Conservation (phyloP, 2,113 vertebrate genomes). For the Labeo catla region DNA sequence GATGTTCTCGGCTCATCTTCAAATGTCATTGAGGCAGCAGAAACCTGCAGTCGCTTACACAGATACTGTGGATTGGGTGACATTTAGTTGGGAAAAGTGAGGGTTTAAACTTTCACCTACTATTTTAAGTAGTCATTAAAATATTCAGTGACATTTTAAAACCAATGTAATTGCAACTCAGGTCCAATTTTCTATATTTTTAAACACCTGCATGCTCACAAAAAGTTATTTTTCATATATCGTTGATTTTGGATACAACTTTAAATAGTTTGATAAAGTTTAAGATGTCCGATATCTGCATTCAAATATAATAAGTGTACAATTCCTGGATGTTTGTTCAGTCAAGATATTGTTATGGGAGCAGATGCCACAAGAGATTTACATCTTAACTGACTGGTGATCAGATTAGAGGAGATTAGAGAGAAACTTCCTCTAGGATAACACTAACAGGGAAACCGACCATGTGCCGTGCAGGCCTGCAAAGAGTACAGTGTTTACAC, state of each 20-base stretch:
- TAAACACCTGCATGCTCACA: neutral
- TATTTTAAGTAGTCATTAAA: neutral
- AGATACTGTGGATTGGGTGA: slow-evolving; percentile 9
- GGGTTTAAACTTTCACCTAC: neutral
- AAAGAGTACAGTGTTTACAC: neutral
- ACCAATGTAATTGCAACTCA: neutral
- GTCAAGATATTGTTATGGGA: slow-evolving; percentile 48
- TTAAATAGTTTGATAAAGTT: neutral
- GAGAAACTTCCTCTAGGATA: slow-evolving; percentile 35
- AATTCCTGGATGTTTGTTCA: slow-evolving; percentile 13
- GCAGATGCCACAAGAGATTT: slow-evolving; percentile 60
- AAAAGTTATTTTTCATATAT: slow-evolving; percentile 6
- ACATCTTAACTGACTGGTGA: slow-evolving; percentile 53
- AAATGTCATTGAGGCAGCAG: slow-evolving; percentile 49
- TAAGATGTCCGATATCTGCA: neutral
- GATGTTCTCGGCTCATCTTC: slow-evolving; percentile 45
- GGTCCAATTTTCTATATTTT: neutral
- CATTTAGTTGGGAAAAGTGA: neutral
- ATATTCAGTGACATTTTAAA: neutral
- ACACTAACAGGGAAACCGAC: neutral
- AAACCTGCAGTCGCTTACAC: neutral
- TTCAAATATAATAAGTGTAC: neutral
- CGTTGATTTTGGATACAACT: neutral
- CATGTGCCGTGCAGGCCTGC: neutral
- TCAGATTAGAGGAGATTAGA: slow-evolving; percentile 64